Evolutionary conservation across 2,113 vertebrate genomes (phyloP).

Genomic region (Heloderma charlesbogerti): DNA sequence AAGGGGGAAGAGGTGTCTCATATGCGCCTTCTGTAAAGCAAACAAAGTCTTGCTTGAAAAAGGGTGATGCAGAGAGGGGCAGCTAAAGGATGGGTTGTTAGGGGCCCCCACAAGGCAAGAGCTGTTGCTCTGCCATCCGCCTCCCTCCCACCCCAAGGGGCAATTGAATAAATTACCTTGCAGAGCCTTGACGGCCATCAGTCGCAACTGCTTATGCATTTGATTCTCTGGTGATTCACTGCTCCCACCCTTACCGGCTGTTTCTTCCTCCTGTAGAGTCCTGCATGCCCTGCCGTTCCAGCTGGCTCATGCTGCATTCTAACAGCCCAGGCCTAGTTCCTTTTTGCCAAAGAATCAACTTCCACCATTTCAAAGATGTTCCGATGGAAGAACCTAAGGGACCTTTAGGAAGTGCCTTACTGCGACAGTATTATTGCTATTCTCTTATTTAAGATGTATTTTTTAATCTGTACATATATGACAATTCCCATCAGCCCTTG

Average conservation of each 20-base stretch:
- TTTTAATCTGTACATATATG: conserved; percentile 48
- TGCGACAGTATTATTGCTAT: conserved; percentile 55
- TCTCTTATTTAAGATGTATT: conserved; percentile 60
- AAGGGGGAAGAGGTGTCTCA: neutral
- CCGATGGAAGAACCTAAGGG: conserved; percentile 43
- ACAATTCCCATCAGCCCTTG: neutral
- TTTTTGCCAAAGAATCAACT: conserved; percentile 15
- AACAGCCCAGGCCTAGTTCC: conserved; percentile 69
- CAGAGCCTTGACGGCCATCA: neutral
- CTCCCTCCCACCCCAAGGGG: neutral
- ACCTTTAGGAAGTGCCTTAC: conserved; percentile 55
- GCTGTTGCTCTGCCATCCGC: neutral
- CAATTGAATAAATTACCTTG: neutral
- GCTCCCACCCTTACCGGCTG: neutral
- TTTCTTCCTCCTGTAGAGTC: conserved; percentile 78
- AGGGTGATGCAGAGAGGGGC: neutral
- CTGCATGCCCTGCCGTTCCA: conserved; percentile 86
- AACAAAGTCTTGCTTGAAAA: neutral
- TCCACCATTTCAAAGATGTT: conserved; percentile 1
- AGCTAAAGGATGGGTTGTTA: neutral
- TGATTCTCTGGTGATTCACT: neutral
- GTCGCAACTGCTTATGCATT: neutral
- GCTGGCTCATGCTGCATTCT: conserved; percentile 84
- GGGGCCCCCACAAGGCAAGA: neutral
- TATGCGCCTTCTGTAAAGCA: neutral